Base-by-base conservation (phyloP, 2,888 invertebrate species). In the Cataglyphis altisquamis region DNA sequence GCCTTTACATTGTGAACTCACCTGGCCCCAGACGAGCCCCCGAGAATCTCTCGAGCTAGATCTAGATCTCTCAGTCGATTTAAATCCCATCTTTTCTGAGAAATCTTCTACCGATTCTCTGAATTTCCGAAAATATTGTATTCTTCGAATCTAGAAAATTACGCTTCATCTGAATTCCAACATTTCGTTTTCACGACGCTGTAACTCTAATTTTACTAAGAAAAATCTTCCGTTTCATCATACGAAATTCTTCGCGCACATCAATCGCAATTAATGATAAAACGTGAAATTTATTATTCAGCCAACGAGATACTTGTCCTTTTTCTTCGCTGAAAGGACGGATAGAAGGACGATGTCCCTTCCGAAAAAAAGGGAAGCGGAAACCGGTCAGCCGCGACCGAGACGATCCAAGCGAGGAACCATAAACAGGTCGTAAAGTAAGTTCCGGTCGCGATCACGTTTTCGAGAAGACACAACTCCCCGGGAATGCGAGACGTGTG, bases 371-470 rank as follows among this genome's bases (percentile, higher is more conserved):
- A 67, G 64, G n/a, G 29, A 78, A 82, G 68, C 63, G 32, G 80
- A 81, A 81, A 88, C 87, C 86, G 87, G 86, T 86, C 45, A 18
- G 15, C 4, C 89, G 48, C 82, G 57, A 63, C 10, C 63, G 36
- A 12, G 45, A 68, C 64, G 85, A 45, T 45, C 4, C 41, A 45
- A 84, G 87, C 85, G 85, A 89, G 84, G 74, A 84, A 77, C 83
- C 75, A 86, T 87, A 88, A 90, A 90, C 89, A 85, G 87, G 86
- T 84, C 90, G 88, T 90, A 90, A 90, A 66, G 48, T 64, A 86
- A 84, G 84, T 87, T 85, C 84, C 74, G 89, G 88, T 86, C 89
- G 70, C 25, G n/a, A 52, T 52, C 10, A 15, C 41, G 57, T 66
- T 45, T 41, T 83, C 64, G 55, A 41, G n/a, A 12, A 72, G 18